These are phyloP conservation scores for Typhlomys cinereus DNA, from an alignment of 2,113 vertebrate species.

Conservation along the genomic window DNA sequence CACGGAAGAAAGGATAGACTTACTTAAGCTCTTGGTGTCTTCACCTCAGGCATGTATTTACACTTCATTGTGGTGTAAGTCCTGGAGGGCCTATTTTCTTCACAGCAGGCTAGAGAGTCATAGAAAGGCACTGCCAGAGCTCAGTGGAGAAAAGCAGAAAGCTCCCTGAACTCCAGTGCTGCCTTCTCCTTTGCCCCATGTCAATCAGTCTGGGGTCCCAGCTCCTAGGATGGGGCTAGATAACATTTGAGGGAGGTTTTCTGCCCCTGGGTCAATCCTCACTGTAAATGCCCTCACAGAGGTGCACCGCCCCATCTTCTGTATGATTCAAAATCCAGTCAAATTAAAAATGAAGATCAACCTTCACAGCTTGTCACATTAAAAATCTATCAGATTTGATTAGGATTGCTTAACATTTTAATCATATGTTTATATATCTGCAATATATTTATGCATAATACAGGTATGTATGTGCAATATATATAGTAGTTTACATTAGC, in stretches of 20 bases:
- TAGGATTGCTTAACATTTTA: neutral
- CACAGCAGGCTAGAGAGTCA: too few relatives aligned
- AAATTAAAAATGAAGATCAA: neutral
- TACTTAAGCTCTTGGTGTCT: neutral
- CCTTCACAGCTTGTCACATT: neutral
- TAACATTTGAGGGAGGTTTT: neutral
- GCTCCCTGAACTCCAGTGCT: neutral
- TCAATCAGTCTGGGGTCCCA: neutral
- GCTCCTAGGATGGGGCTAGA: neutral
- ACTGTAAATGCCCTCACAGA: neutral
- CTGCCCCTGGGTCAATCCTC: too few relatives aligned
- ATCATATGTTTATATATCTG: neutral
- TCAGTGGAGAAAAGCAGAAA: neutral
- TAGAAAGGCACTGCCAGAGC: too few relatives aligned
- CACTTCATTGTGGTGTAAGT: too few relatives aligned
- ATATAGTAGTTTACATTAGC: neutral
- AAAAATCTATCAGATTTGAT: constrained; percentile 1
- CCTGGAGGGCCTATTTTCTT: too few relatives aligned
- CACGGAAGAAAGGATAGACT: too few relatives aligned
- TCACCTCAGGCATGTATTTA: too few relatives aligned
- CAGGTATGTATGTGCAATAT: neutral
- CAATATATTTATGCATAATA: neutral
- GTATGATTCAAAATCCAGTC: neutral
- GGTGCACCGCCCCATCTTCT: too few relatives aligned
- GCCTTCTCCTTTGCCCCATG: too few relatives aligned